Evolutionary conservation across 2,797 vertebrate genomes (phyloP).

Genomic region (Macropus fuliginosus): DNA sequence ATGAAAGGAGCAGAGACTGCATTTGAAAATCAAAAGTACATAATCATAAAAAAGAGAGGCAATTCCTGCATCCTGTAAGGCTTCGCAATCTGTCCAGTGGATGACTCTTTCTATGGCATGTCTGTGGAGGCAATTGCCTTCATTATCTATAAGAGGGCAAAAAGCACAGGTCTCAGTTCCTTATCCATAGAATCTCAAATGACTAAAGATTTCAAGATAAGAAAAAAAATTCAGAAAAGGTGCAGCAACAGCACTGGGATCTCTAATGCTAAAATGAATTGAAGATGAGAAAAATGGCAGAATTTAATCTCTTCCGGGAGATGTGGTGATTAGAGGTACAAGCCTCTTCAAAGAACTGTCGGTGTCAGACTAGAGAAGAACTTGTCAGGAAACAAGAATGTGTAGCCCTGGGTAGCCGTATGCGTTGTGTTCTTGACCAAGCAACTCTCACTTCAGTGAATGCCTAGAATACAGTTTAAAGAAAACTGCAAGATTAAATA

Average conservation of each 20-base stretch:
- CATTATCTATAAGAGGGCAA: conserved; percentile 39
- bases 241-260: conserved; percentile 44
- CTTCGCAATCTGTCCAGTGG: neutral
- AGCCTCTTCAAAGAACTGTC: conserved; percentile 46
- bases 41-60: conserved; percentile 53
- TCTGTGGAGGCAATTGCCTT: conserved; percentile 39
- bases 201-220: conserved; percentile 12
- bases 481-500: neutral
- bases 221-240: conserved; percentile 3
- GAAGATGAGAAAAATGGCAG: conserved; percentile 49
- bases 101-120: neutral
- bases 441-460: neutral
- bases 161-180: neutral
- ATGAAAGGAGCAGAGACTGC: conserved; percentile 2
- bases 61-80: neutral
- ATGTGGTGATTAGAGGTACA: conserved; percentile 3
- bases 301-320: conserved; percentile 58
- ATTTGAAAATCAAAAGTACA: conserved; percentile 50
- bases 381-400: conserved; percentile 32
- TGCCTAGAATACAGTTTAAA: neutral
- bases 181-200: conserved; percentile 41
- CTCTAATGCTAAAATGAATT: conserved; percentile 57
- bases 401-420: neutral
- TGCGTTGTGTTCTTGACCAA: neutral
- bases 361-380: neutral